A percentile compares a stretch with the other conserved stretches of the same genome.
Evolutionary conservation across 1,140 invertebrate genomes (phyloP).

Genomic region (Holotrichia oblita): DNA sequence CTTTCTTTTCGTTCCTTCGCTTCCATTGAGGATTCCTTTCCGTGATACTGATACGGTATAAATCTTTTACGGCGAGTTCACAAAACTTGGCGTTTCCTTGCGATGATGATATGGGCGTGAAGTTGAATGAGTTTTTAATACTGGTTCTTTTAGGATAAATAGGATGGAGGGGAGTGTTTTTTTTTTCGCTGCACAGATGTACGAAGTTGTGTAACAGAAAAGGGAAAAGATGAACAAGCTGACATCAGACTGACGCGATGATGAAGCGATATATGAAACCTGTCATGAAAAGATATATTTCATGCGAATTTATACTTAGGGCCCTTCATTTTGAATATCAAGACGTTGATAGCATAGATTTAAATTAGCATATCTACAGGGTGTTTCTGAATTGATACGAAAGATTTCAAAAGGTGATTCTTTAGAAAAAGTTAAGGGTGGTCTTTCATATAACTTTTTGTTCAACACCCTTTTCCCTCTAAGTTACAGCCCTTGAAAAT

Average conservation of each 20-base stretch:
- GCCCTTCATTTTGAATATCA: too few relatives aligned
- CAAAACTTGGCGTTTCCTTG: neutral
- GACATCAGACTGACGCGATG: neutral
- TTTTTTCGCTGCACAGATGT: neutral
- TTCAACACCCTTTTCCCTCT: too few relatives aligned
- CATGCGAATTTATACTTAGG: too few relatives aligned
- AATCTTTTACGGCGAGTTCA: neutral
- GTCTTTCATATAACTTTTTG: too few relatives aligned
- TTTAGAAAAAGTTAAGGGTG: too few relatives aligned
- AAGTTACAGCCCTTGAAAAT: too few relatives aligned
- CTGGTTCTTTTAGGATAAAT: neutral
- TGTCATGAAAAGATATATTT: neutral
- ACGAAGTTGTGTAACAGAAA: neutral
- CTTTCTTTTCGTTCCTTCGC: neutral
- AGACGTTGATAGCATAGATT: too few relatives aligned
- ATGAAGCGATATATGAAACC: neutral
- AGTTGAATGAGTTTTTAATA: conserved; percentile 17
- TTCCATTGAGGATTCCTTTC: neutral
- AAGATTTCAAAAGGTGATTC: too few relatives aligned
- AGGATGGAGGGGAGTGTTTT: neutral
- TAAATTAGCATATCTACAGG: too few relatives aligned
- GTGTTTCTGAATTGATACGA: too few relatives aligned
- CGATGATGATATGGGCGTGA: neutral
- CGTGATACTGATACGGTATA: neutral
- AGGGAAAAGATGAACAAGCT: neutral